Evolutionary conservation across 2,113 vertebrate genomes (phyloP), one percentile per base, ranked within the genome.

Genomic region (Columbina picui): DNA sequence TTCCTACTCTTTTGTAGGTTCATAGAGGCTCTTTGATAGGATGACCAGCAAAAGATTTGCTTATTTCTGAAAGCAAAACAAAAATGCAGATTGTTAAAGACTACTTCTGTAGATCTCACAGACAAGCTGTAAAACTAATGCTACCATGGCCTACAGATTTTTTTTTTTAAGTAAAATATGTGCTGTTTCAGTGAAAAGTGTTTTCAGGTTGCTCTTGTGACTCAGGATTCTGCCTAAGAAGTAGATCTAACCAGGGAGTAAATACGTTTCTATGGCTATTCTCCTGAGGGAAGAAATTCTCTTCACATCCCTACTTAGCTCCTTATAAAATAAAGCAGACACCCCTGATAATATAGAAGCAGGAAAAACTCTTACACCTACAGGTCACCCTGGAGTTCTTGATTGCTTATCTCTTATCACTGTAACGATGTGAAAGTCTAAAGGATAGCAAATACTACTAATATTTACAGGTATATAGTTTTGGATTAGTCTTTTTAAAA

Each of bases 41-140:
- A 80, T 29, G 70, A 63, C 3, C 55, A 76, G 38, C 6, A 65
- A 76, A 87, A 64, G 36, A 59, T 90, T 30, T 73, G 26, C 32
- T 80, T 78, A 49, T 90, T 89, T 96, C 74, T 74, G 87, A 93
- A 90, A 88, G 34, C 34, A 79, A 93, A 89, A 60, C 17, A 84
- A 64, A 94, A 39, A 43, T 4, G 3, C 53, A 85, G 22, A 61
- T 30, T 60, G 8, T 38, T 67, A 65, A 65, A 63, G 23, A 39
- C 36, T 23, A 73, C 13, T 64, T 69, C 9, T 17, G 26, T 14
- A 39, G 39, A 68, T 70, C 32, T 90, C 36, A 30, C 27, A 78
- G 60, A 12, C 45, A 64, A 91, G 36, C 26, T 49, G 38, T 50
- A 83, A 87, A 90, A 86, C 10, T 57, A 76, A 83, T 50, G 59